Evolutionary conservation across 2,888 invertebrate genomes (phyloP).

Genomic region (Drosophila colorata): DNA sequence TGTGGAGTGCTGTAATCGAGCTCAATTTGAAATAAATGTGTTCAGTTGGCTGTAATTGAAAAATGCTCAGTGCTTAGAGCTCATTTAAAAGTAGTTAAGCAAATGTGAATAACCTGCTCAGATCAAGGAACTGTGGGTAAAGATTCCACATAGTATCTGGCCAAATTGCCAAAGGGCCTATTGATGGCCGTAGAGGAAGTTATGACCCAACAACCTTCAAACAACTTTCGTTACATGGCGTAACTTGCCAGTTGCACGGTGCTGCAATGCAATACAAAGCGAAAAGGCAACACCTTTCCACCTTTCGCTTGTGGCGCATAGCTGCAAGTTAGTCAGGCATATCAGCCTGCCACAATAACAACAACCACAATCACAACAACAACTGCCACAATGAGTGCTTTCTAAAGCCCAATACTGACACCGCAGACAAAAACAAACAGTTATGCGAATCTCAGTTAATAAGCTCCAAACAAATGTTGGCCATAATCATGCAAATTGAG

Average conservation of each 20-base stretch:
- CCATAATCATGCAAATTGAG: constrained; percentile 77
- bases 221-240: constrained; percentile 70
- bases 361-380: constrained; percentile 7
- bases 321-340: constrained; percentile 71
- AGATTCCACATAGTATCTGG: background rate
- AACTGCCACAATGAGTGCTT: constrained; percentile 49
- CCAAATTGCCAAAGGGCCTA: background rate
- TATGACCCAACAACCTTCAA: constrained; percentile 71
- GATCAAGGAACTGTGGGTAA: background rate
- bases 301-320: constrained; percentile 73
- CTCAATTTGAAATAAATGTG: constrained; percentile 52
- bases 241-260: constrained; percentile 28
- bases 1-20: constrained; percentile 27
- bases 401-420: constrained; percentile 55
- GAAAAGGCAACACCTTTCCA: constrained; percentile 73
- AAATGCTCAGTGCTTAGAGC: constrained; percentile 28
- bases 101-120: constrained; percentile 5
- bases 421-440: constrained; percentile 29
- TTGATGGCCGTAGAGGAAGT: constrained; percentile 33
- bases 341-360: constrained; percentile 42
- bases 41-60: constrained; percentile 25
- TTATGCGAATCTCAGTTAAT: constrained; percentile 63
- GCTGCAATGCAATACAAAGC: constrained; percentile 44
- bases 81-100: constrained; percentile 45
- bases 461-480: constrained; percentile 58